A percentile compares a stretch with the other conserved stretches of the same genome.
phyloP scores from a whole-genome alignment of 2,797 vertebrate species.

The Cossypha caffra region DNA sequence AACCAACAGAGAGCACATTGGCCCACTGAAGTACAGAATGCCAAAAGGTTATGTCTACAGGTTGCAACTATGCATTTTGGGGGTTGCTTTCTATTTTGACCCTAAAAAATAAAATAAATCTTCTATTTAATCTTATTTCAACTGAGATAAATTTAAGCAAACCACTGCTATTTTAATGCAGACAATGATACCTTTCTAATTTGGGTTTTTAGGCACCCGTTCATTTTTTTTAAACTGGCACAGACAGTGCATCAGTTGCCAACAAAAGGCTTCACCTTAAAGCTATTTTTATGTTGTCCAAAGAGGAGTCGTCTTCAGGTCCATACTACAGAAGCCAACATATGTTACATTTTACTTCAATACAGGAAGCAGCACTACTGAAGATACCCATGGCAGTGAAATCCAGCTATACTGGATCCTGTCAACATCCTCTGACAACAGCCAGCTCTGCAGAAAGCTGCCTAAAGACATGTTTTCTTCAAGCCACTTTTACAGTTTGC shows the following conservation, averaged over 20 bases:
- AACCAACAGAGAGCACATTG: not conserved
- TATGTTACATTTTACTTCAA: not conserved
- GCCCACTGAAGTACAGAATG: not conserved
- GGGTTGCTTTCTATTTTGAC: not conserved
- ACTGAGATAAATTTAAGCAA: not conserved
- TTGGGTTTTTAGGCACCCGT: accelerated
- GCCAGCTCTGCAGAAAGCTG: not conserved
- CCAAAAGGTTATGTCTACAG: not conserved
- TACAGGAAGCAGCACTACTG: not conserved
- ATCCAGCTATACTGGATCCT: not conserved
- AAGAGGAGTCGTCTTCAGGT: not conserved
- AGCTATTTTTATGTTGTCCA: not conserved
- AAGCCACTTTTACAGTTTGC: not conserved
- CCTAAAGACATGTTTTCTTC: not conserved
- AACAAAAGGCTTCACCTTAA: not conserved
- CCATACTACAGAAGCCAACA: not conserved
- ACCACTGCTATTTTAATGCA: not conserved
- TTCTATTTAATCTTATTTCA: not conserved
- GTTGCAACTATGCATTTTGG: not conserved
- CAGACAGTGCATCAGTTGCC: not conserved
- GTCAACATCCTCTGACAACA: not conserved
- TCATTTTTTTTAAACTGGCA: not conserved
- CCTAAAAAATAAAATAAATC: not conserved
- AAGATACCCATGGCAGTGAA: not conserved
- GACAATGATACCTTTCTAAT: not conserved